Conservation (phyloP, 2,113 vertebrate genomes). For the Trogon surrucura region DNA sequence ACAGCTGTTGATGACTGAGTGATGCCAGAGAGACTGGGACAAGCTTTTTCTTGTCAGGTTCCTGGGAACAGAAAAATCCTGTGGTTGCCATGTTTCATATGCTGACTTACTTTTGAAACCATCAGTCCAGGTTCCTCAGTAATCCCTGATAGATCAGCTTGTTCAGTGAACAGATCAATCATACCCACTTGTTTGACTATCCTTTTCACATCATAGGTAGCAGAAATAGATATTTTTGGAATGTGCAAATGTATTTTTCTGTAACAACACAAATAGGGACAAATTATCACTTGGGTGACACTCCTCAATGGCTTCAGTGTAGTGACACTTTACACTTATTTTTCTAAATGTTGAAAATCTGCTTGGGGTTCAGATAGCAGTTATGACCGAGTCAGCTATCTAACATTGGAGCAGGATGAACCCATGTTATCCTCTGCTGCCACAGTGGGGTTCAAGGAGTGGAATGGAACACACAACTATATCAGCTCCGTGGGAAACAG, state of each 20-base stretch:
- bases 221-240: slow-evolving; percentile 84
- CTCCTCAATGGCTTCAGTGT: neutral
- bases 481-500: neutral
- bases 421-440: neutral
- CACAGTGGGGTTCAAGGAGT: neutral
- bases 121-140: slow-evolving; percentile 72
- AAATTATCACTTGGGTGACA: neutral
- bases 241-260: slow-evolving; percentile 67
- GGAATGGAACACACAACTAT: neutral
- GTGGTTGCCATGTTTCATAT: neutral
- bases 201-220: slow-evolving; percentile 77
- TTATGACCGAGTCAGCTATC: neutral
- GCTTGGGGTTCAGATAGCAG: neutral
- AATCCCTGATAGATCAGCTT: slow-evolving; percentile 83
- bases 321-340: neutral
- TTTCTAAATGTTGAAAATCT: neutral
- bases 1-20: neutral
- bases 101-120: slow-evolving; percentile 83
- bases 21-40: neutral
- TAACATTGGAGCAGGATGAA: neutral
- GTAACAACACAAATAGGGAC: neutral
- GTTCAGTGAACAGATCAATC: slow-evolving; percentile 77
- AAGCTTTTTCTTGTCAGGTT: neutral
- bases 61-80: neutral
- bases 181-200: slow-evolving; percentile 81